A percentile compares a stretch with the other conserved stretches of the same genome.
Conservation (phyloP, 2,113 vertebrate genomes). For the Microcebus murinus region DNA sequence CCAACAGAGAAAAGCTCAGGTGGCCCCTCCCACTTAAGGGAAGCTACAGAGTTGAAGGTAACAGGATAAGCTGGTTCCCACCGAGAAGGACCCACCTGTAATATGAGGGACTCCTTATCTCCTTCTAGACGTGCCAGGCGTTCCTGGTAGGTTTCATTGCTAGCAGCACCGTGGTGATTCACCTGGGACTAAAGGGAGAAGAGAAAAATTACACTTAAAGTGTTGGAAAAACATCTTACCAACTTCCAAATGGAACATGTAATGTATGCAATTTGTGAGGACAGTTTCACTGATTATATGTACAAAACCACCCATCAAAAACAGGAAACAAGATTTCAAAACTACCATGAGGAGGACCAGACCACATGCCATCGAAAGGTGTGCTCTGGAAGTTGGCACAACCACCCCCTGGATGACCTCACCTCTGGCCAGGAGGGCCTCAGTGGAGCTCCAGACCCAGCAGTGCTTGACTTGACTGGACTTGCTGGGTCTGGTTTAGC, state of each 20-base stretch:
- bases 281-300: slow-evolving; percentile 36
- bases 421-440: slow-evolving; percentile 41
- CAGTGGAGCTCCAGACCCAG: neutral
- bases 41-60: neutral
- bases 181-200: slow-evolving; percentile 86
- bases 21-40: neutral
- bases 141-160: slow-evolving; percentile 95
- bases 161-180: slow-evolving; percentile 87
- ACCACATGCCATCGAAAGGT: slow-evolving; percentile 65
- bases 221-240: slow-evolving; percentile 17
- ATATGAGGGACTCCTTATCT: slow-evolving; percentile 97
- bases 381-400: slow-evolving; percentile 54
- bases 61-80: neutral
- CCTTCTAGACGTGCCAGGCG: slow-evolving; percentile 95
- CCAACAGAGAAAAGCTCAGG: neutral
- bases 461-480: neutral
- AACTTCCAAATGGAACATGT: slow-evolving; percentile 32
- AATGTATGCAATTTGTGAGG: slow-evolving; percentile 3
- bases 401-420: slow-evolving; percentile 63
- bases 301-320: slow-evolving; percentile 62
- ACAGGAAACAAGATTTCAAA: slow-evolving; percentile 69
- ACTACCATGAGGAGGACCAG: slow-evolving; percentile 48
- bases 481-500: slow-evolving; percentile 26
- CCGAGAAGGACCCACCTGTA: slow-evolving; percentile 90
- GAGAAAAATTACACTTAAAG: slow-evolving; percentile 45